A percentile compares a stretch with the other conserved stretches of the same genome.
phyloP scores from a whole-genome alignment of 2,797 vertebrate genomes.

The Cygnus olor region DNA sequence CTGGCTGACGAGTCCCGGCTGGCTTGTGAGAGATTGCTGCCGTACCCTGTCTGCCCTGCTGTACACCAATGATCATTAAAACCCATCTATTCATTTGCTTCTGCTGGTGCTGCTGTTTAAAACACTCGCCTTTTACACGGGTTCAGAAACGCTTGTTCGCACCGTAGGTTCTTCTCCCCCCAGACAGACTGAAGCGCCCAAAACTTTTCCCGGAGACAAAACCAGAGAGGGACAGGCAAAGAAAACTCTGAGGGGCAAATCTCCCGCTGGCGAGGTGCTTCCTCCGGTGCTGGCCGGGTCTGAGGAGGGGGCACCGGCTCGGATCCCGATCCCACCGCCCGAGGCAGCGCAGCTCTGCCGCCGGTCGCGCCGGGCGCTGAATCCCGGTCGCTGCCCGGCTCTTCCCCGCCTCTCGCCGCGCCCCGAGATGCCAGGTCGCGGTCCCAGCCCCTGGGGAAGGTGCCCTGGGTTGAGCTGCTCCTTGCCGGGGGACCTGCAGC shows the following conservation, averaged over 20 bases:
- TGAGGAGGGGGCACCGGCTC: not conserved
- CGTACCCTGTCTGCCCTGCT: constrained; percentile 44
- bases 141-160: not conserved
- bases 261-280: too few relatives aligned
- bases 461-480: not conserved
- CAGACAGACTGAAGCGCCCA: not conserved
- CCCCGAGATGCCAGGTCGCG: accelerated
- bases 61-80: constrained; percentile 70
- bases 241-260: not conserved
- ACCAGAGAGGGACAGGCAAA: not conserved
- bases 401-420: not conserved
- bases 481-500: too few relatives aligned
- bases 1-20: not conserved
- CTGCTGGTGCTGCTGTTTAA: not conserved
- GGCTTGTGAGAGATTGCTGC: constrained; percentile 41
- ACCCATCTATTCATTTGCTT: constrained; percentile 19
- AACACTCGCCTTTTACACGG: not conserved
- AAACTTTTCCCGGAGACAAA: not conserved
- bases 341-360: not conserved
- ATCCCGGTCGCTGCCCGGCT: not conserved
- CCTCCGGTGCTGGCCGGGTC: accelerated
- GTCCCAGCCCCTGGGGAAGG: too few relatives aligned
- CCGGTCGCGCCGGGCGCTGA: not conserved
- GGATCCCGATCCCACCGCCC: not conserved
- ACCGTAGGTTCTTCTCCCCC: not conserved